These are phyloP conservation scores for Terebella lapidaria DNA, from an alignment of 2,888 invertebrate species.

Conservation along the genomic window DNA sequence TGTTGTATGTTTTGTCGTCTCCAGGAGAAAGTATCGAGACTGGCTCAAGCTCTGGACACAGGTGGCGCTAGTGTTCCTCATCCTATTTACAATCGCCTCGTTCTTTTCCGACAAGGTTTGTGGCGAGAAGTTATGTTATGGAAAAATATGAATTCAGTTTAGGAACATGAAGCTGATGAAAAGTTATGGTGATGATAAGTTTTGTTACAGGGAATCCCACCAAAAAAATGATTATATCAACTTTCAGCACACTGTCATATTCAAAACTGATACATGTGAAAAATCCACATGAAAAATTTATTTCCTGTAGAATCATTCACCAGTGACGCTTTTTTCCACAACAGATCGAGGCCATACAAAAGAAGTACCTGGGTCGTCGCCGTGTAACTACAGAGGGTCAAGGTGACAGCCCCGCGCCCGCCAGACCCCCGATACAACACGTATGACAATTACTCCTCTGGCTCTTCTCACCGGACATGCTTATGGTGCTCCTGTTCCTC, in stretches of 20 bases:
- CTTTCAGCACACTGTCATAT: no score
- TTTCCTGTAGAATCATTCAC: no score
- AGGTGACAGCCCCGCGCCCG: background rate
- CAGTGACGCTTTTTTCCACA: no score
- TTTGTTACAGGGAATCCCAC: background rate
- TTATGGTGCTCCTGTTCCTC: constrained; percentile 29
- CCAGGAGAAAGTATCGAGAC: constrained; percentile 42
- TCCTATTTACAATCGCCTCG: constrained; percentile 39
- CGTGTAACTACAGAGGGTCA: constrained; percentile 10
- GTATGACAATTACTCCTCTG: constrained; percentile 48
- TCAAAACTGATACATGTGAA: no score
- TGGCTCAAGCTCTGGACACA: constrained; percentile 45
- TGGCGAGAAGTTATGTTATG: constrained; percentile 23
- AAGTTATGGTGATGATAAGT: background rate
- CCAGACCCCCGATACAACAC: no score
- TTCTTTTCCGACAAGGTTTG: constrained; percentile 44
- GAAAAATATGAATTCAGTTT: background rate
- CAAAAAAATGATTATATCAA: background rate
- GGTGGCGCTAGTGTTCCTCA: constrained; percentile 36
- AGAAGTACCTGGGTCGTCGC: constrained; percentile 12
- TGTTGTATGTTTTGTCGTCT: no score
- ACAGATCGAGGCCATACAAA: constrained; percentile 34
- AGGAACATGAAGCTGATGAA: background rate
- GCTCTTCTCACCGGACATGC: constrained; percentile 35
- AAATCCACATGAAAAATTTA: no score